phyloP scores from a whole-genome alignment of 2,113 vertebrate species.

The Piliocolobus tephrosceles region DNA sequence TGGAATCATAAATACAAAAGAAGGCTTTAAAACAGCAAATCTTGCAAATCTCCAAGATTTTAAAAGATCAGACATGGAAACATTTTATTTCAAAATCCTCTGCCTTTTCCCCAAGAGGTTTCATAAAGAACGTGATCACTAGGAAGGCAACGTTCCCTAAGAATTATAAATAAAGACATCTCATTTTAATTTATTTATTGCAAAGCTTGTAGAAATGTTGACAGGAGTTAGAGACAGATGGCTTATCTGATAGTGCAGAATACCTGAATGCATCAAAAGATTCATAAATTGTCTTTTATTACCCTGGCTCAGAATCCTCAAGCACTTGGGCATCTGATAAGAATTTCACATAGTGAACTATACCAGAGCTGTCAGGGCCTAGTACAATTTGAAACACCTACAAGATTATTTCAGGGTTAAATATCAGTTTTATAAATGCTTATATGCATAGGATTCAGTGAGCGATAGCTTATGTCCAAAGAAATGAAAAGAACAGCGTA shows the following conservation, averaged over 20 bases:
- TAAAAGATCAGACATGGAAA: slow-evolving; percentile 19
- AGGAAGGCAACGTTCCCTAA: not conserved
- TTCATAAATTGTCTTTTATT: not conserved
- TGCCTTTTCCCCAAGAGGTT: not conserved
- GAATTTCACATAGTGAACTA: not conserved
- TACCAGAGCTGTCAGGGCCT: not conserved
- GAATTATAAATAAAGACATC: not conserved
- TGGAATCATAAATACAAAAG: slow-evolving; percentile 35
- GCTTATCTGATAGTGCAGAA: not conserved
- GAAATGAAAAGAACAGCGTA: slow-evolving; percentile 20
- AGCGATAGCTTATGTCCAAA: not conserved
- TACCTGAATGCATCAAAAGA: not conserved
- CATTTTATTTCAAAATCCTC: slow-evolving; percentile 35
- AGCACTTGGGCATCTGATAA: not conserved
- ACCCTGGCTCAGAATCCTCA: not conserved
- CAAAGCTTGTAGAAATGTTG: not conserved
- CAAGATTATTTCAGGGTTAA: not conserved
- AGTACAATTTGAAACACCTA: not conserved
- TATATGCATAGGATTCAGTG: not conserved
- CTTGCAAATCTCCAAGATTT: slow-evolving; percentile 27
- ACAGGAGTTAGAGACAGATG: not conserved
- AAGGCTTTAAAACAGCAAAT: slow-evolving; percentile 13
- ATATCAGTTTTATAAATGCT: not conserved
- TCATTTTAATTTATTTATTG: slow-evolving; percentile 24
- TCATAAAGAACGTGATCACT: not conserved